phyloP scores from a whole-genome alignment of 2,797 vertebrate species.

The Benthosema pterotum region DNA sequence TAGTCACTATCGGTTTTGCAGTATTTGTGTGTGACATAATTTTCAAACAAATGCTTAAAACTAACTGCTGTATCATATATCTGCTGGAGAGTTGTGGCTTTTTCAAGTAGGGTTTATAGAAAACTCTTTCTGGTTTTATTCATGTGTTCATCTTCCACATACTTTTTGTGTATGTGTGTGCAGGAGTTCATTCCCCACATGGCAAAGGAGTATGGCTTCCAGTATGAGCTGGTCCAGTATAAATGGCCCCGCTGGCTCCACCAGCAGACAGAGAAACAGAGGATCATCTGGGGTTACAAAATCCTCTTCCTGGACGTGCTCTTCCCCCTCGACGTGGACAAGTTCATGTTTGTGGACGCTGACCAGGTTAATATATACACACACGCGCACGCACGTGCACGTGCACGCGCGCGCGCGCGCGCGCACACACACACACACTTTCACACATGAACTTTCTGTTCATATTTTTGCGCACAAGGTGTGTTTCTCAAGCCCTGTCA shows the following conservation, averaged over 20 bases:
- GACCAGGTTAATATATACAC: conserved; percentile 84
- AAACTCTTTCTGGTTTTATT: too few relatives aligned
- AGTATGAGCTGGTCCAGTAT: conserved; percentile 95
- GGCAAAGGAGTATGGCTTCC: conserved; percentile 91
- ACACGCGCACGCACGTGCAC: neutral
- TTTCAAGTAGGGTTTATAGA: too few relatives aligned
- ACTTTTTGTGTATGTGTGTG: neutral
- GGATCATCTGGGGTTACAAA: conserved; percentile 98
- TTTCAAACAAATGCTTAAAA: conserved; percentile 6
- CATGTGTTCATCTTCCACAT: too few relatives aligned
- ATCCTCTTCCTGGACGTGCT: conserved; percentile 98
- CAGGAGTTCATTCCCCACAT: conserved; percentile 94
- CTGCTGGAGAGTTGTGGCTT: neutral
- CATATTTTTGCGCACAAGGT: too few relatives aligned
- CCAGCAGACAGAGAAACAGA: conserved; percentile 95
- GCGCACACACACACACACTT: neutral
- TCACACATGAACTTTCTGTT: too few relatives aligned
- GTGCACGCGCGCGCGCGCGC: neutral
- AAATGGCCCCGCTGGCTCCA: conserved; percentile 96
- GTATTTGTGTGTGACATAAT: neutral
- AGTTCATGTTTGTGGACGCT: conserved; percentile 97
- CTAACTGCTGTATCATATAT: conserved; percentile 16
- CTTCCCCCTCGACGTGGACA: conserved; percentile 94
- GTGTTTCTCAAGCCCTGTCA: too few relatives aligned
- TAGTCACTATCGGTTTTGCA: conserved; percentile 13